phyloP scores from a whole-genome alignment of 2,113 vertebrate genomes.

The Crotalus horridus region DNA sequence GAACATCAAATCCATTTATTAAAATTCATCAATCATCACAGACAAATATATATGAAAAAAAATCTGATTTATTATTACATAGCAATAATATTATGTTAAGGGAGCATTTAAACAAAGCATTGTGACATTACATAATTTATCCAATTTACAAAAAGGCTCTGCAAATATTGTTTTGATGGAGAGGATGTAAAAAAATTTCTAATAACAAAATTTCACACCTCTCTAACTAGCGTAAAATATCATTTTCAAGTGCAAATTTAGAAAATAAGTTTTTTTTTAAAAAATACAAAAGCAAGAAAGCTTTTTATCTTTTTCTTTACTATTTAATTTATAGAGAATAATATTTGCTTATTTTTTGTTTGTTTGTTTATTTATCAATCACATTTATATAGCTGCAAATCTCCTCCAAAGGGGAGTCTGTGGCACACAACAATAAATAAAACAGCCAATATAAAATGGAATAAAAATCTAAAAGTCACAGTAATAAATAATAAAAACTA shows the following conservation, averaged over 20 bases:
- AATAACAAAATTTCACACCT: background rate
- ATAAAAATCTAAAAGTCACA: too few species aligned
- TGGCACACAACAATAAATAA: too few species aligned
- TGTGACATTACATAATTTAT: background rate
- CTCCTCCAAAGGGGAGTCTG: too few species aligned
- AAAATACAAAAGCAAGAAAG: background rate
- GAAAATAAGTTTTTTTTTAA: background rate
- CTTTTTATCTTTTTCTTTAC: background rate
- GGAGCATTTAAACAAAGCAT: background rate
- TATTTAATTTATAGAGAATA: background rate
- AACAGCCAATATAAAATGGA: too few species aligned
- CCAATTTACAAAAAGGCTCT: background rate
- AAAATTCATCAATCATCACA: background rate
- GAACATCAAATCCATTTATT: background rate
- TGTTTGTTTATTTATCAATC: too few species aligned
- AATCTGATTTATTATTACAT: background rate
- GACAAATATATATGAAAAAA: background rate
- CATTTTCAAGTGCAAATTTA: background rate
- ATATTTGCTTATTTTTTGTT: too few species aligned
- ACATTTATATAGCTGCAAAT: too few species aligned
- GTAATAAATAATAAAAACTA: too few species aligned
- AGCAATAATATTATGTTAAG: background rate
- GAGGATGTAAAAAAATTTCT: background rate
- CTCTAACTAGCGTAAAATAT: background rate
- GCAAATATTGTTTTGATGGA: background rate